Conservation (phyloP, 2,888 invertebrate genomes). For the Folsomia candida region DNA sequence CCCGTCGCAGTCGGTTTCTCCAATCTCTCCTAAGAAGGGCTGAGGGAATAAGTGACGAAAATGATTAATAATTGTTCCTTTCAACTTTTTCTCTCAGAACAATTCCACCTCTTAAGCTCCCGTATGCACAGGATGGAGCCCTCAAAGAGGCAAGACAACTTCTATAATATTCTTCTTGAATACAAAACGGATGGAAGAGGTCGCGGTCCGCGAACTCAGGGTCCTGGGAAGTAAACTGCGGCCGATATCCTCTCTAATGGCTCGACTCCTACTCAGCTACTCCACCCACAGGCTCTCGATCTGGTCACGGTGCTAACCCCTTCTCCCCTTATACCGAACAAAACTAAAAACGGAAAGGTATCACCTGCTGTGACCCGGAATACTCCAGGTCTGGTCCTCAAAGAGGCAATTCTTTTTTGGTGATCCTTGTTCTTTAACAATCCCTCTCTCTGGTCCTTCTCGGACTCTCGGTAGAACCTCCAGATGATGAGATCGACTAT, state of each 20-base stretch:
- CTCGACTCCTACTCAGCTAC: too few species aligned
- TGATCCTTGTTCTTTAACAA: neutral
- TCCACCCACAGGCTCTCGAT: too few species aligned
- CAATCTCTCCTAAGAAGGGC: too few species aligned
- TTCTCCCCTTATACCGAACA: too few species aligned
- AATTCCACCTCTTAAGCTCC: neutral
- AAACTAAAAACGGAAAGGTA: neutral
- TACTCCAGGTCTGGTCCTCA: neutral
- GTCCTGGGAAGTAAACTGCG: too few species aligned
- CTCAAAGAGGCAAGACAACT: neutral
- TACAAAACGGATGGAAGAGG: too few species aligned
- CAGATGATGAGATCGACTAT: conserved; percentile 13
- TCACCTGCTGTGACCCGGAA: neutral
- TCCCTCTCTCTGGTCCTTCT: neutral
- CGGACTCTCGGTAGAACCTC: neutral
- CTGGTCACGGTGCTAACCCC: too few species aligned
- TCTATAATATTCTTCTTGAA: neutral
- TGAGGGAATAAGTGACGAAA: too few species aligned
- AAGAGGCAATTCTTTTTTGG: neutral
- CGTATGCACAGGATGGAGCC: neutral
- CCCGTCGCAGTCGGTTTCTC: too few species aligned
- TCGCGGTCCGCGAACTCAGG: too few species aligned
- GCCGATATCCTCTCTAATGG: too few species aligned
- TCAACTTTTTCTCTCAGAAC: neutral
- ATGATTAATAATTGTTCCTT: neutral